Evolutionary conservation across 2,888 invertebrate genomes (phyloP), one percentile per base, ranked within the genome.

Genomic region (Acanthacorydalis orientalis): DNA sequence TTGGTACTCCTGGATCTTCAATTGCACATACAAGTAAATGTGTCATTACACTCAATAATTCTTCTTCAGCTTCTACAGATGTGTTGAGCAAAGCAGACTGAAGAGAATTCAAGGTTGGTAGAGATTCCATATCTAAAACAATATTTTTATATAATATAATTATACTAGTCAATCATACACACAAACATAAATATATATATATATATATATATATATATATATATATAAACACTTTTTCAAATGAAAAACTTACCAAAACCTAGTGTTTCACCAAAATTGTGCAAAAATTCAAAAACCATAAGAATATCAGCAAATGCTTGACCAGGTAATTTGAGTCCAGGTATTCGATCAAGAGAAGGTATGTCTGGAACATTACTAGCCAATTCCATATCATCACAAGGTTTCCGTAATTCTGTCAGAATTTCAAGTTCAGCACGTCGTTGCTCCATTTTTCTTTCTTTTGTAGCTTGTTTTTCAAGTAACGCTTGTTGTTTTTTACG

Each of bases 271-370:
- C 90, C 91, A 61, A 97, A 97, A 68, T 93, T 96, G 59, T 93
- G 87, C 54, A 96, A 72, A 64, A 97, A 97, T 69, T 97, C 96
- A 60, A 87, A 86, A n/a, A 91, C 85, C 83, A 96, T 95, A 16
- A 97, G 70, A 40, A 87, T 73, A 65, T 96, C 89, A 0, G 89
- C 85, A 70, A 93, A 89, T 0, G 93, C 92, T 60, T 86, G 81
- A 0, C 91, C 92, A 1, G 86, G 74, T 46, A 97, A 68, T 59
- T 80, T 78, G 48, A 89, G 69, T 11, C 63, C 63, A 0, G 83
- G 78, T 55, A 96, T 79, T 53, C 92, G 73, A 48, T 80, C 77
- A 47, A 87, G 68, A 4, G 75, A 70, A 1, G 87, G 87, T 51
- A 88, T 66, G 0, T 76, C 68, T 59, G 79, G 75, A 58, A 82